These are phyloP conservation scores for Hypomesus transpacificus DNA, from an alignment of 2,113 vertebrate genomes.

Conservation along the genomic window DNA sequence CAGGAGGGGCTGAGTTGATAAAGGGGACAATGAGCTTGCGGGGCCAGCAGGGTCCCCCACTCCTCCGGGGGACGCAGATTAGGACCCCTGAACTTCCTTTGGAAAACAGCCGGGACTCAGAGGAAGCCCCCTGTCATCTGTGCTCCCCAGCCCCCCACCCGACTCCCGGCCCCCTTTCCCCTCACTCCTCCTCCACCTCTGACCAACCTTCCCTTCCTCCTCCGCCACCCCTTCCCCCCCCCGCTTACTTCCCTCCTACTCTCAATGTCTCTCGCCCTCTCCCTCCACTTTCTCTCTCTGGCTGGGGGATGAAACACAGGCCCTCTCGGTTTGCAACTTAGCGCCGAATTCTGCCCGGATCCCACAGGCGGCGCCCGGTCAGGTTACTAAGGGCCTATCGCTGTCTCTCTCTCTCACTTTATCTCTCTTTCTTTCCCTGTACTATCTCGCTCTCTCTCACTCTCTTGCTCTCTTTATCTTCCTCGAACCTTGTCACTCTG, in stretches of 20 bases:
- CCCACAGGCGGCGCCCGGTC: background rate
- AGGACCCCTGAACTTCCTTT: conserved; percentile 83
- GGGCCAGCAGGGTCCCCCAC: conserved; percentile 71
- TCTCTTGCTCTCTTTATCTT: conserved; percentile 9
- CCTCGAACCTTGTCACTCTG: conserved; percentile 19
- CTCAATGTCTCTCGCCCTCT: conserved; percentile 3
- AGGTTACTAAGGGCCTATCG: background rate
- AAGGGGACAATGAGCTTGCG: conserved; percentile 83
- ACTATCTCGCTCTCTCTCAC: conserved; percentile 1
- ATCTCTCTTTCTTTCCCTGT: background rate
- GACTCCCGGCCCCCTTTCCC: conserved; percentile 39
- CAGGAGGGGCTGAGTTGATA: conserved; percentile 66
- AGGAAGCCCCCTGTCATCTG: conserved; percentile 78
- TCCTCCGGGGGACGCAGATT: conserved; percentile 79
- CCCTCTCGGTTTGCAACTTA: background rate
- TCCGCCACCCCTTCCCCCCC: conserved; percentile 41
- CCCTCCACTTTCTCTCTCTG: background rate
- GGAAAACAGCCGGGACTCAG: conserved; percentile 80
- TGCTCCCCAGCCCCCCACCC: conserved; percentile 87
- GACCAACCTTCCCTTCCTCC: conserved; percentile 74
- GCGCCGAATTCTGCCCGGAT: background rate
- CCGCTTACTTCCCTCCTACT: conserved; percentile 21
- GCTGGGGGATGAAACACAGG: conserved; percentile 2
- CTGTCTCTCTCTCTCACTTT: background rate
- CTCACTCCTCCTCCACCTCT: conserved; percentile 75